A percentile compares a stretch with the other conserved stretches of the same genome.
These are phyloP conservation scores for Polypedilum vanderplanki DNA, from an alignment of 1,140 invertebrate species.

Conservation along the genomic window DNA sequence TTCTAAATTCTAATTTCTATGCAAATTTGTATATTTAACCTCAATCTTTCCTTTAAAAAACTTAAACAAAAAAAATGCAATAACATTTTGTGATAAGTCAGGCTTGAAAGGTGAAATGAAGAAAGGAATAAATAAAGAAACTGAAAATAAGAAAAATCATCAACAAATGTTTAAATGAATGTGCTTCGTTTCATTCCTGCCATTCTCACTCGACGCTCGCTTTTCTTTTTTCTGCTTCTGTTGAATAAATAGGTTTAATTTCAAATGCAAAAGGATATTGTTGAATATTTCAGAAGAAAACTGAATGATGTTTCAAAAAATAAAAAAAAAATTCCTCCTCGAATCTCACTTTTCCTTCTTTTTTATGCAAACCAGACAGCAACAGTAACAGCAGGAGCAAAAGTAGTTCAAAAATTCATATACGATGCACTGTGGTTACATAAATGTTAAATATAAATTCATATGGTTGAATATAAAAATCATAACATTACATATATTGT, in stretches of 20 bases:
- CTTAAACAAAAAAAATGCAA: not conserved
- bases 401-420: not conserved
- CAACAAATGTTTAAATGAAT: not conserved
- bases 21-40: no score
- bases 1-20: no score
- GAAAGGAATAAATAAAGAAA: not conserved
- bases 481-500: not conserved
- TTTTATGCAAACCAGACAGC: no score
- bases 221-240: not conserved
- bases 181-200: no score
- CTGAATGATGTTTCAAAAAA: not conserved
- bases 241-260: constrained; percentile 15
- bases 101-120: not conserved
- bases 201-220: not conserved
- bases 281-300: constrained; percentile 7
- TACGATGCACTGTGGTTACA: not conserved
- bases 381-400: no score
- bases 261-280: constrained; percentile 18
- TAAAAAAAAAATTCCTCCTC: no score
- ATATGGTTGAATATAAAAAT: constrained; percentile 5
- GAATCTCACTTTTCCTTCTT: no score
- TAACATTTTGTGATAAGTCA: constrained; percentile 11
- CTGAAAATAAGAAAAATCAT: not conserved
- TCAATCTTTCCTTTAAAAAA: no score
- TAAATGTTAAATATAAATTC: not conserved